Base-by-base conservation (phyloP, 2,113 vertebrate genomes). In the Craseonycteris thonglongyai region DNA sequence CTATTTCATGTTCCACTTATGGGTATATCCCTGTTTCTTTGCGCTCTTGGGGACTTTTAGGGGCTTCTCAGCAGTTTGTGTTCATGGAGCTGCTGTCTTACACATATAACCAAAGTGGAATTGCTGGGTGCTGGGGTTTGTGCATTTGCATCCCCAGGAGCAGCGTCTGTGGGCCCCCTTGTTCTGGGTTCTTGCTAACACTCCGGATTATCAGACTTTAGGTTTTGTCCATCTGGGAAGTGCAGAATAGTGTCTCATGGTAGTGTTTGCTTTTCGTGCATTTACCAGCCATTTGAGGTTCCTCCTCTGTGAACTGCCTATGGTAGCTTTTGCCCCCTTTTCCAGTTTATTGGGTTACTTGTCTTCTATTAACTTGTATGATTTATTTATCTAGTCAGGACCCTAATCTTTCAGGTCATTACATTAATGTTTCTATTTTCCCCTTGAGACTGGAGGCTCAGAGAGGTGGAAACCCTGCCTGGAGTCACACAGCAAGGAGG, bases 91-190 rank as follows among this genome's bases (percentile, higher is more conserved):
- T 47, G 40, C 72, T 75, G 30, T 38, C 42, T 35, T 30, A 80
- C 24, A 9, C 10, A 0, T 33, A 6, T 30, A 4, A 16, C 13
- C 0, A 0, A 4, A 15, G 18, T 11, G 5, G 13, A 38, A 9
- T 38, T 16, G 21, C 56, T 21, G 56, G 45, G 30, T 28, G 75
- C n/a, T 14, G 63, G 40, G 13, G 19, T 28, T 28, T 35, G 21
- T 78, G 63, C 2, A 0, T 56, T 7, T 61, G 68, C 15, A 7
- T 84, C 14, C 18, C 24, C 3, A 3, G 16, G 63, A 91, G 33
- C 33, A 5, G 40, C 9, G 1, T n/a, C 45, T 21, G 22, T 16
- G 49, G 72, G 35, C 11, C 40, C 54, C 28, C 54, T 26, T 42
- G 65, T 54, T 47, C 28, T 69, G 30, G 28, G 33, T 47, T 66